Conservation (phyloP, 2,888 invertebrate species). For the Clivina fossor region DNA sequence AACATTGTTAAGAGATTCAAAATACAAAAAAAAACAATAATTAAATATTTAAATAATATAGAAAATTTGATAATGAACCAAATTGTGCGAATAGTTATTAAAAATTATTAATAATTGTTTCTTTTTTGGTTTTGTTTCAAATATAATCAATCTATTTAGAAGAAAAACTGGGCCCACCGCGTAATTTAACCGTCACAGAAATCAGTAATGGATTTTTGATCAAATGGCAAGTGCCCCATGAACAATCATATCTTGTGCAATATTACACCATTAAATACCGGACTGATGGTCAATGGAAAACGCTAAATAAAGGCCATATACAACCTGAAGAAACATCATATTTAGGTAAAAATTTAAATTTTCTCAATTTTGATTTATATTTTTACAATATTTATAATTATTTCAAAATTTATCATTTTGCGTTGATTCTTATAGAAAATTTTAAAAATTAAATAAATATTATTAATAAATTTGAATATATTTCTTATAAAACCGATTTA, state of each 20-base stretch:
- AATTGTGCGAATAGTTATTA: too few species aligned
- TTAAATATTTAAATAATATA: too few species aligned
- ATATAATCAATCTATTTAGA: slow-evolving; percentile 69
- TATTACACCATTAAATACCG: slow-evolving; percentile 91
- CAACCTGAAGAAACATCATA: slow-evolving; percentile 87
- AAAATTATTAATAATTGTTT: too few species aligned
- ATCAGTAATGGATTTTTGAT: slow-evolving; percentile 88
- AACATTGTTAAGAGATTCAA: too few species aligned
- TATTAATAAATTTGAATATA: background rate
- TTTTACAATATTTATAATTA: too few species aligned
- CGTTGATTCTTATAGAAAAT: slow-evolving; percentile 6
- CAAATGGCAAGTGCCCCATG: slow-evolving; percentile 84
- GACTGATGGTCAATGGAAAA: slow-evolving; percentile 87
- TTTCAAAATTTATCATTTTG: too few species aligned
- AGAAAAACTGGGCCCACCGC: slow-evolving; percentile 87
- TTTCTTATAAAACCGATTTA: background rate
- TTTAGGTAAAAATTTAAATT: slow-evolving; percentile 66
- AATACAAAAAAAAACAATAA: too few species aligned
- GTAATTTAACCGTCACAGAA: slow-evolving; percentile 87
- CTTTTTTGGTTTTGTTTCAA: too few species aligned
- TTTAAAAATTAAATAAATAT: background rate
- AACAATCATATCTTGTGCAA: slow-evolving; percentile 78
- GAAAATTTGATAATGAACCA: too few species aligned
- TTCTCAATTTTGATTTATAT: too few species aligned
- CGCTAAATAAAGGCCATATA: slow-evolving; percentile 83